Evolutionary conservation across 2,113 vertebrate species (phyloP), one percentile per base, ranked within the genome.

Genomic region (Halichoerus grypus): DNA sequence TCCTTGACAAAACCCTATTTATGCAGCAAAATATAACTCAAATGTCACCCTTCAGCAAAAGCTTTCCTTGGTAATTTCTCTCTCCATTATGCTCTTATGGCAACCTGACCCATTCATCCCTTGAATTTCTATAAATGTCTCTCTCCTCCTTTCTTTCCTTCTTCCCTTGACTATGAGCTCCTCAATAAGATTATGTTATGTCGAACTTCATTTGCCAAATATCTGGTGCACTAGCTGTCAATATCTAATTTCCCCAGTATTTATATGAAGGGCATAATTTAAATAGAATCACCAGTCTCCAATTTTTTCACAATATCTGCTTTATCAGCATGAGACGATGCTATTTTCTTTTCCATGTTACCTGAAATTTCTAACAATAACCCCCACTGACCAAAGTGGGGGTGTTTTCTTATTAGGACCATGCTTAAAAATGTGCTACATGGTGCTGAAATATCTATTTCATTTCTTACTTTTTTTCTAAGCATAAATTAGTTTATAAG

Each of bases 1-100:
- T 88, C 51, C 36, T 88, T 95, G 57, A 10, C 9, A 80, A 95
- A 95, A 69, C 22, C 12, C 14, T 81, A 33, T 95, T 91, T 93
- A 93, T 24, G 39, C 21, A 88, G n/a, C 18, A 91, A 74, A 93
- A 6, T 46, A 84, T 82, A 91, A 90, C 51, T 65, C 14, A 67
- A 49, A 94, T 83, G 16, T 80, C 53, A 88, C 18, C 67, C 28
- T 85, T 88, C 2, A 33, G 39, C 59, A 85, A 63, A 88, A 95
- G 5, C 31, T 61, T 65, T 96, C 16, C 19, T 4, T 51, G 15
- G 12, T 39, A 88, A 76, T 59, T 82, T 91, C 39, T 59, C n/a
- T 57, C 16, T 93, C 49, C 18, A 22, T 55, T 33, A 11, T 53
- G 16, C 0, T 90, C 31, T 89, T 42, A 31, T 24, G 22, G 5